These are phyloP conservation scores for Cephalopholis sonnerati DNA, from an alignment of 2,113 vertebrate genomes.

Conservation along the genomic window DNA sequence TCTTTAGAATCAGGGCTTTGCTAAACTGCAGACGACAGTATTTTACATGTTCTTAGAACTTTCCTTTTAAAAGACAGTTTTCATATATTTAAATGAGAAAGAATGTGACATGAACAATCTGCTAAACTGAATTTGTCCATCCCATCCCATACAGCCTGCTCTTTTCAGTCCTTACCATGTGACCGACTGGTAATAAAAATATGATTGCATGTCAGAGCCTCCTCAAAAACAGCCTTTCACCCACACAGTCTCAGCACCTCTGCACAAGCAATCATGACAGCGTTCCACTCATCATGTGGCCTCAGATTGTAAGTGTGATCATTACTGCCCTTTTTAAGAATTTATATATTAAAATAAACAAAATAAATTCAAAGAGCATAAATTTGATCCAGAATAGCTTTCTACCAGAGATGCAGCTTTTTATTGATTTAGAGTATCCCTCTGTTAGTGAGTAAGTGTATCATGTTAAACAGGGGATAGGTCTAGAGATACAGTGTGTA, in stretches of 20 bases:
- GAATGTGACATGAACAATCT: slow-evolving; percentile 23
- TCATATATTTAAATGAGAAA: slow-evolving; percentile 23
- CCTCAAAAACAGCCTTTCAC: slow-evolving; percentile 37
- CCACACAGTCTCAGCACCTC: slow-evolving; percentile 35
- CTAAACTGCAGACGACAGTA: background rate
- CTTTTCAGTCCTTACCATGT: slow-evolving; percentile 27
- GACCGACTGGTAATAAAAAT: slow-evolving; percentile 46
- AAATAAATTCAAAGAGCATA: background rate
- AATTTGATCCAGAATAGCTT: slow-evolving; percentile 26
- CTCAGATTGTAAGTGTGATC: slow-evolving; percentile 17
- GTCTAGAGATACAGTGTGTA: slow-evolving; percentile 4
- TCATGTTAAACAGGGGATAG: background rate
- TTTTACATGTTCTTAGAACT: slow-evolving; percentile 14
- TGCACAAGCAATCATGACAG: slow-evolving; percentile 31
- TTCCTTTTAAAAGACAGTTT: background rate
- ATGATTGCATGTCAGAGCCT: slow-evolving; percentile 52
- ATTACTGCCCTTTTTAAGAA: slow-evolving; percentile 29
- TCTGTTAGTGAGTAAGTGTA: background rate
- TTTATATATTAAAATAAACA: slow-evolving; percentile 36
- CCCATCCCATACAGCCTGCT: background rate
- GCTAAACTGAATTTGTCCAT: slow-evolving; percentile 28
- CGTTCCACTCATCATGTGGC: slow-evolving; percentile 3
- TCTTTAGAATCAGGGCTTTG: slow-evolving; percentile 8
- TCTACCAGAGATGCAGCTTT: slow-evolving; percentile 23
- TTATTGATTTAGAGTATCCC: background rate